Evolutionary conservation across 2,888 invertebrate genomes (phyloP).

Genomic region (Tenodera sinensis): DNA sequence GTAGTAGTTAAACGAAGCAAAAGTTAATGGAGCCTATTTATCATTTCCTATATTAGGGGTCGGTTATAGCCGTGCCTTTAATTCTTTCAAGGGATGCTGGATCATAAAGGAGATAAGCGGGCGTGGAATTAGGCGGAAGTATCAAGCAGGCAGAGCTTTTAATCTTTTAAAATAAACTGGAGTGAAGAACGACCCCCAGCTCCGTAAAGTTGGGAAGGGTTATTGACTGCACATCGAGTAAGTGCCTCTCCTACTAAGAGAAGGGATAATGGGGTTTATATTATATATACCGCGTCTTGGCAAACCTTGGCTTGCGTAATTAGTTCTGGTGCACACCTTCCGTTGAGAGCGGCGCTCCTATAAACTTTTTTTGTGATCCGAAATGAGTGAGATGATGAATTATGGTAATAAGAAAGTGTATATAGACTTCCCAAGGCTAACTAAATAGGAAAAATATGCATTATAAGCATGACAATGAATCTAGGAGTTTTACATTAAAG

Average conservation of each 20-base stretch:
- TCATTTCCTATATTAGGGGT: conserved; percentile 19
- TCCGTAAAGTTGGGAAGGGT: background rate
- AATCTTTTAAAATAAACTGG: conserved; percentile 14
- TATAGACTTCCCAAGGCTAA: too few species aligned
- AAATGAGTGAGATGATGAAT: background rate
- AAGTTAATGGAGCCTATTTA: conserved; percentile 19
- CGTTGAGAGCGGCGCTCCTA: background rate
- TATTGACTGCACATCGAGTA: conserved; percentile 10
- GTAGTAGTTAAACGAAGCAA: conserved; percentile 2
- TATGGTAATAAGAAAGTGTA: too few species aligned
- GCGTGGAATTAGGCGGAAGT: background rate
- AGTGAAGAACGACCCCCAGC: background rate
- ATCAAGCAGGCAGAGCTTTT: background rate
- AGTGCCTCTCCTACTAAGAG: background rate
- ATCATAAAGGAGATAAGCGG: conserved; percentile 13
- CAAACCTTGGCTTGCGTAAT: conserved; percentile 24
- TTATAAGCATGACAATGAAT: too few species aligned
- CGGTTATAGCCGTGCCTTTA: conserved; percentile 1
- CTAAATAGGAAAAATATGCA: too few species aligned
- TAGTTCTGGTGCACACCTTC: conserved; percentile 27
- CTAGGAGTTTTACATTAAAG: too few species aligned
- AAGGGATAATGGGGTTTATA: conserved; percentile 10
- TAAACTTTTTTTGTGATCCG: conserved; percentile 2
- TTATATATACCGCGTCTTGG: conserved; percentile 16
- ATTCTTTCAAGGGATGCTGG: conserved; percentile 8